Base-by-base conservation (phyloP, 2,888 invertebrate genomes). In the Drosophila siamana region DNA sequence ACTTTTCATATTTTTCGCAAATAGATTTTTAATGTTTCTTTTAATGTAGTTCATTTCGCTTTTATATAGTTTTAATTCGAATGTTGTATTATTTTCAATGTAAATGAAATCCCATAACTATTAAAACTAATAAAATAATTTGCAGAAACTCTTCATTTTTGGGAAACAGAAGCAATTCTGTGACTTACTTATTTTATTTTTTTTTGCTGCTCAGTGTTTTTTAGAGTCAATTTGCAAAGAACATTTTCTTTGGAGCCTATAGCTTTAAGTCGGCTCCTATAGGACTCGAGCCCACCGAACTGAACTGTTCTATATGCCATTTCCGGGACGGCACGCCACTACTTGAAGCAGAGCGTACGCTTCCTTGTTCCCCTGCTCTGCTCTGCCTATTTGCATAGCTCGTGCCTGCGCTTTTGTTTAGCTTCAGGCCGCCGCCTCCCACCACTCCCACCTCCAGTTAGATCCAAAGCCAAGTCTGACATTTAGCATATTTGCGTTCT, bases 401-500 rank as follows among this genome's bases (percentile, higher is more conserved):
- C 61, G 66, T 69, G 66, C 74, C 86, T 67, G 86, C 62, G 71
- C 78, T 64, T 85, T 70, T 67, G 55, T 44, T 62, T 26, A 44
- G 13, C 9, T 40, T 6, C 26, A 6, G 1, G 4, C 40, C 28
- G 22, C 28, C 6, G 9, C 24, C 47, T n/a, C n/a, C 28, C 8
- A 41, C 43, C 55, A 57, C 28, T 33, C 15, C n/a, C n/a, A n/a
- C n/a, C n/a, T 36, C 54, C 62, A 36, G 40, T 38, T 48, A 43
- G 55, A 65, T 57, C 50, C 13, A 22, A 33, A 54, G 30, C 33
- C 19, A 24, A 15, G 61, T 63, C 88, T 85, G 89, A 89, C 89
- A 89, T 85, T 85, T 85, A 85, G 77, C 85, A 85, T 85, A 85
- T 89, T 85, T 85, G 89, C 85, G 85, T 85, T 88, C 76, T 85